Base-by-base conservation (phyloP, 2,113 vertebrate genomes). In the Diadophis punctatus region DNA sequence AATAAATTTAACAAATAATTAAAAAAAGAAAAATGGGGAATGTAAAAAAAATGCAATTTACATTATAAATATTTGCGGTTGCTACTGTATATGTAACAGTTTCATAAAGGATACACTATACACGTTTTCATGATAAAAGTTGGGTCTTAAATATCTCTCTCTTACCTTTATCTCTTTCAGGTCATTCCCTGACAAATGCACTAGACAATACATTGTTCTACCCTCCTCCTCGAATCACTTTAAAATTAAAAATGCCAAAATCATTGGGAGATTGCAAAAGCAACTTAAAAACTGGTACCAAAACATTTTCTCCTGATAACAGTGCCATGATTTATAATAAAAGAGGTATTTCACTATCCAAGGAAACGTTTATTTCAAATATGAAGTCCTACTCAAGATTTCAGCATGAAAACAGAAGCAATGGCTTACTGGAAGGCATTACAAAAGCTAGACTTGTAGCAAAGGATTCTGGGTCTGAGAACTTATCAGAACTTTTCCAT, bases 191-290 rank as follows among this genome's bases (percentile, higher is more conserved):
- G 93, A 98, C 98, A 39, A 98, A 95, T 94, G 97, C 98, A 91
- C 97, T 98, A 96, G 99, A 99, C 96, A 98, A 97, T 89, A 96
- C 98, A 63, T 95, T 99, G 96, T 98, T 99, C 92, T 98, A 98
- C 90, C 98, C 98, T 94, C 98, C 98, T 96, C 99, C 99, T 10
- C 98, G 98, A 97, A 99, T 99, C 95, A 99, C 99, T n/a, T 98
- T 99, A 90, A 99, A 99, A 96, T 98, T 99, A 93, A 99, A 99
- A 97, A 99, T 99, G 98, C 98, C 99, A 95, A 99, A 98, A 97
- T 97, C 97, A 43, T 56, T 97, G 18, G 98, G 98, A 93, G 99
- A 99, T 34, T 97, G 97, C 96, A 98, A 96, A 96, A 97, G 96
- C 89, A 97, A 96, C 93, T 92, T 97, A 94, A 99, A 98, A 95